A percentile compares a stretch with the other conserved stretches of the same genome.
Conservation (phyloP, 2,797 vertebrate species). For the Galagoides demidoff region DNA sequence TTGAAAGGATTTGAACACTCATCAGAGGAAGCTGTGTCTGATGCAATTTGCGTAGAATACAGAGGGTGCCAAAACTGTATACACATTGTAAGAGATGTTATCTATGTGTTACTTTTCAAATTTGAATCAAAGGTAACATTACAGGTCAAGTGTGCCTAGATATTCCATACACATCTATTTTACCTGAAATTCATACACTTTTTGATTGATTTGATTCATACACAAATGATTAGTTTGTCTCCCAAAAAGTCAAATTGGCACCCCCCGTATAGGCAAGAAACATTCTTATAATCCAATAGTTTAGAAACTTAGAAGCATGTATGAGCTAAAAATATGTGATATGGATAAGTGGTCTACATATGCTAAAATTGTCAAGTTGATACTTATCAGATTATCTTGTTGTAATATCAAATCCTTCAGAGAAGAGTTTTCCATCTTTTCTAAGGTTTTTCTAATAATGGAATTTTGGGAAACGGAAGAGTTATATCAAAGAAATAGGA, state of each 20-base stretch:
- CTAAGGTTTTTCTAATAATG: slow-evolving; percentile 2
- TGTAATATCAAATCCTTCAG: not conserved
- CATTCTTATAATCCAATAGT: not conserved
- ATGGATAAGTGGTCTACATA: not conserved
- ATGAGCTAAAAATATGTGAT: not conserved
- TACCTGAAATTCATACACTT: too few relatives aligned
- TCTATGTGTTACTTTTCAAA: too few relatives aligned
- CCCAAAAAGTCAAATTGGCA: too few relatives aligned
- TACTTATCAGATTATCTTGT: not conserved
- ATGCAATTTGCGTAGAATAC: not conserved
- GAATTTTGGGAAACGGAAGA: not conserved
- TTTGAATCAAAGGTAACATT: too few relatives aligned
- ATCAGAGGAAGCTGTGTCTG: not conserved
- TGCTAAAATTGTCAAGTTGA: not conserved
- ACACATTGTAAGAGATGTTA: too few relatives aligned
- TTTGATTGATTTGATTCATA: too few relatives aligned
- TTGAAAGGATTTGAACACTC: not conserved
- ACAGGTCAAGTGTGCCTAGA: too few relatives aligned
- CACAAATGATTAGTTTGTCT: too few relatives aligned
- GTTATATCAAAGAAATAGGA: not conserved
- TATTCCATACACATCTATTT: too few relatives aligned
- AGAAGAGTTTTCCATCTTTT: not conserved
- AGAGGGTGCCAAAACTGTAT: too few relatives aligned
- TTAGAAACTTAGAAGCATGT: not conserved
- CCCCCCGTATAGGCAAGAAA: not conserved